Conservation (phyloP, 1,140 invertebrate genomes). For the Platyscapa corneri region DNA sequence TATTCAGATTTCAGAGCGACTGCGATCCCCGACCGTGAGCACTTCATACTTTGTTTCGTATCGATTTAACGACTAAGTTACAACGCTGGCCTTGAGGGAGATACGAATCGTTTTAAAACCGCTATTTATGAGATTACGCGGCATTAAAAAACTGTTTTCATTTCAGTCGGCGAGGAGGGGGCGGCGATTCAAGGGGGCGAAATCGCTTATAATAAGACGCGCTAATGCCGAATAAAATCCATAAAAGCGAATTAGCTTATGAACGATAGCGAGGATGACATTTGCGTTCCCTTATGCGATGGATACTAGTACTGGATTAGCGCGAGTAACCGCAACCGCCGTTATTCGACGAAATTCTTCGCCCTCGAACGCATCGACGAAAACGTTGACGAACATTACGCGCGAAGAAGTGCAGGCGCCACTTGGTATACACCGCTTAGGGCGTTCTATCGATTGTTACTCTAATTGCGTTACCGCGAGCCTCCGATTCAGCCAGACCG, state of each 20-base stretch:
- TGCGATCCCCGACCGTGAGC: background rate
- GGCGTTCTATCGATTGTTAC: constrained; percentile 68
- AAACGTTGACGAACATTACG: too few relatives aligned
- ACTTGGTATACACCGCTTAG: constrained; percentile 64
- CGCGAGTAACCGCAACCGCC: background rate
- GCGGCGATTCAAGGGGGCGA: too few relatives aligned
- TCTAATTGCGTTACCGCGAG: constrained; percentile 74
- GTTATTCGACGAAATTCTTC: background rate
- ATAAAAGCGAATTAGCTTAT: too few relatives aligned
- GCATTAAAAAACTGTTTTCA: background rate
- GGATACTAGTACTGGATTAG: background rate
- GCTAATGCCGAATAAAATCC: background rate
- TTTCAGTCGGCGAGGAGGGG: too few relatives aligned
- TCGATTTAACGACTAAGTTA: constrained; percentile 28
- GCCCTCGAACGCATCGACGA: background rate
- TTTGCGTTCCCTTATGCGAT: background rate
- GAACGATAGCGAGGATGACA: background rate
- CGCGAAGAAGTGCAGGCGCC: constrained; percentile 39
- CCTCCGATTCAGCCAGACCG: constrained; percentile 68
- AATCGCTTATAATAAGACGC: too few relatives aligned
- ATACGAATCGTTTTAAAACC: background rate
- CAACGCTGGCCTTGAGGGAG: background rate
- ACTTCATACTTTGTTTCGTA: constrained; percentile 28
- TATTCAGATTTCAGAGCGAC: background rate
- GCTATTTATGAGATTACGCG: background rate